These are phyloP conservation scores for Halocynthia aurantium DNA, from an alignment of 23 tunicate genomes.

Conservation along the genomic window DNA sequence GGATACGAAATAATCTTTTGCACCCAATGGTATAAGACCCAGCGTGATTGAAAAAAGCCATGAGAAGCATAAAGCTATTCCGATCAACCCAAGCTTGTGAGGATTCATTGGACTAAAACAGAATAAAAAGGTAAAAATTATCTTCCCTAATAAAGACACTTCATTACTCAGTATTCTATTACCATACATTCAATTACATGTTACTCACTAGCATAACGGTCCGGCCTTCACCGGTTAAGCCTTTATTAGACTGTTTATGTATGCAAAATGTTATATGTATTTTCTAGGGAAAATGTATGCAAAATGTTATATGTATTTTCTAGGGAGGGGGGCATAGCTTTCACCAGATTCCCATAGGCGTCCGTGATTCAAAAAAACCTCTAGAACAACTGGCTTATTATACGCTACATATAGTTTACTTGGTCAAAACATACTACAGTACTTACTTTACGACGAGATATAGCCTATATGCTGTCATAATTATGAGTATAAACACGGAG, in stretches of 20 bases:
- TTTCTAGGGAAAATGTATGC: no score
- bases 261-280: no score
- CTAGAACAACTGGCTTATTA: no score
- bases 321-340: no score
- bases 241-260: background rate
- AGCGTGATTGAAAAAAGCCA: background rate
- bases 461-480: conserved; percentile 48
- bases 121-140: background rate
- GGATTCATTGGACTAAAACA: background rate
- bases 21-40: background rate
- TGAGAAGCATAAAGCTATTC: background rate
- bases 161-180: background rate
- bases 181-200: no score
- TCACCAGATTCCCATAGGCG: no score
- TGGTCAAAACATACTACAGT: background rate
- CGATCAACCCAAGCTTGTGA: background rate
- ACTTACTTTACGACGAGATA: conserved; percentile 23
- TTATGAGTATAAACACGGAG: conserved; percentile 43
- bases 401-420: background rate
- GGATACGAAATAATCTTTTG: conserved; percentile 9
- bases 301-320: no score
- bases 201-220: background rate
- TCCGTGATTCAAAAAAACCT: no score
- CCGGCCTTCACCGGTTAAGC: background rate
- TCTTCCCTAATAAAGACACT: background rate